A percentile compares a stretch with the other conserved stretches of the same genome.
phyloP scores from a whole-genome alignment of 2,888 invertebrate species.

The Chaetogeoica ovagalla region DNA sequence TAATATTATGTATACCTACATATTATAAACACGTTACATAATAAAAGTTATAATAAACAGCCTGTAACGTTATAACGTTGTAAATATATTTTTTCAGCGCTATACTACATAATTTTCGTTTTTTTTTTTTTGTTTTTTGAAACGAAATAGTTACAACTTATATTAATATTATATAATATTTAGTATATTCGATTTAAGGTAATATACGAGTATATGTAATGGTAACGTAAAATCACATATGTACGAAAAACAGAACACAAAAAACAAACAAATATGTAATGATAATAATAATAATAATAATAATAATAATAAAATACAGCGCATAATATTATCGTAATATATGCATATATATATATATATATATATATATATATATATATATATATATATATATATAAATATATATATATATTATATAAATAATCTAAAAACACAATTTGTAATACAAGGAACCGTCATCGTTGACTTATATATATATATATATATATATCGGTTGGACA shows the following conservation, averaged over 20 bases:
- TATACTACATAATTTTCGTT: too few species aligned
- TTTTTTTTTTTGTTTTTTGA: not conserved
- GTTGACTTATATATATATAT: too few species aligned
- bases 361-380: too few species aligned
- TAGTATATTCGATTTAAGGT: slow-evolving; percentile 14
- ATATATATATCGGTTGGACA: too few species aligned
- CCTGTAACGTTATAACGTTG: not conserved
- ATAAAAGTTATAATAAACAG: not conserved
- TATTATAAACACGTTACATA: not conserved
- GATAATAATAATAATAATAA: not conserved
- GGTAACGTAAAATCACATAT: slow-evolving; percentile 49
- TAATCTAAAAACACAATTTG: too few species aligned
- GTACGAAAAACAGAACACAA: slow-evolving; percentile 1
- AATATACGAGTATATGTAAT: not conserved
- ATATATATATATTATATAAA: too few species aligned
- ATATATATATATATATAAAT: too few species aligned
- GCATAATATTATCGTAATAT: too few species aligned
- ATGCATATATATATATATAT: too few species aligned
- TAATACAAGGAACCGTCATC: too few species aligned
- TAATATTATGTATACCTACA: not conserved
- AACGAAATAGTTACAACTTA: slow-evolving; percentile 4
- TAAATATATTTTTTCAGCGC: not conserved
- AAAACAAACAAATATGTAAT: not conserved
- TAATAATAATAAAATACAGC: not conserved
- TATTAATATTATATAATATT: not conserved